phyloP scores from a whole-genome alignment of 2,113 vertebrate species.

The Passer montanus region DNA sequence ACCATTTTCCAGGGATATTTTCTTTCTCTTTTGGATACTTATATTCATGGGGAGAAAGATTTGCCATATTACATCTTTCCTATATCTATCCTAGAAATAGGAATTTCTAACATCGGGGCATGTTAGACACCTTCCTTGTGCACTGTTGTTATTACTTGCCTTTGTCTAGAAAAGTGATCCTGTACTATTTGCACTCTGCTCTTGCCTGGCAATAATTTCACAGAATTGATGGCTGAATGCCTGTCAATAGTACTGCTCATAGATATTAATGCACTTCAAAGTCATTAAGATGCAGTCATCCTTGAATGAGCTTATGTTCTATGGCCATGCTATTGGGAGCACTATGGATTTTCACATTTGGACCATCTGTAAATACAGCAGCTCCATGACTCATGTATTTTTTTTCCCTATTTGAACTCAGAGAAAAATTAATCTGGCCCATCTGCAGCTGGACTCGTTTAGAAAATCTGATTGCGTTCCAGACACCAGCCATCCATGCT shows the following conservation, averaged over 20 bases:
- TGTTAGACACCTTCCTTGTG: not conserved
- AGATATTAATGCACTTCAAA: not conserved
- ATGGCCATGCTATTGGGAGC: not conserved
- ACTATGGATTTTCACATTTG: conserved; percentile 9
- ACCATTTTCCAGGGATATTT: not conserved
- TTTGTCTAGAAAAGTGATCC: not conserved
- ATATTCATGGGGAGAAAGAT: not conserved
- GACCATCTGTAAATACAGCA: conserved; percentile 40
- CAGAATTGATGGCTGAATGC: not conserved
- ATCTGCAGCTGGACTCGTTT: conserved; percentile 59
- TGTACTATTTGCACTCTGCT: not conserved
- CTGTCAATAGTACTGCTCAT: not conserved
- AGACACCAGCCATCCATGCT: conserved; percentile 27
- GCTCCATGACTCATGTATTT: not conserved
- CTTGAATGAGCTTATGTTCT: not conserved
- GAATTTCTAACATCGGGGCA: not conserved
- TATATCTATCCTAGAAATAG: not conserved
- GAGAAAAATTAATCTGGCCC: conserved; percentile 42
- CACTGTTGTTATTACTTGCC: not conserved
- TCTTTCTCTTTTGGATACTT: not conserved
- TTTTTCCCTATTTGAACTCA: conserved; percentile 1
- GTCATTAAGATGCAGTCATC: not conserved
- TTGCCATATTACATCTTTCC: not conserved
- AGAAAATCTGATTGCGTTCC: conserved; percentile 47
- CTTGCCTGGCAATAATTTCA: not conserved